A percentile compares a stretch with the other conserved stretches of the same genome.
Evolutionary conservation across 2,113 vertebrate genomes (phyloP).

Genomic region (Lagenorhynchus albirostris): DNA sequence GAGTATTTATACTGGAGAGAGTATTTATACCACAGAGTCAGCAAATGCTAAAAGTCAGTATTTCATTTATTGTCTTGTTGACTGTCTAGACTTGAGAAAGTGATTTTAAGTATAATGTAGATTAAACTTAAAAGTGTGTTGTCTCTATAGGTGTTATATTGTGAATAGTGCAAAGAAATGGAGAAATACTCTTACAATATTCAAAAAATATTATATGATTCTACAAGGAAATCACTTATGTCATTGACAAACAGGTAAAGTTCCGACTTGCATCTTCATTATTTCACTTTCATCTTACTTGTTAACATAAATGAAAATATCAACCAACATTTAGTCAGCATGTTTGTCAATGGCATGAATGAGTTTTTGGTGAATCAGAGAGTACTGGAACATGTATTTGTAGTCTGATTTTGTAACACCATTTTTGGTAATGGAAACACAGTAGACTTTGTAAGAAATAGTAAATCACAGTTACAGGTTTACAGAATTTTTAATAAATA

Average conservation of each 20-base stretch:
- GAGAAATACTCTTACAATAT: background rate
- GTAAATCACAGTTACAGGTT: background rate
- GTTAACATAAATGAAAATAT: background rate
- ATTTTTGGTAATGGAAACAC: background rate
- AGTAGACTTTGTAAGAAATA: background rate
- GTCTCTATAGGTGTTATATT: background rate
- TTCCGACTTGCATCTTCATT: background rate
- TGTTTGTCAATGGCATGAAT: background rate
- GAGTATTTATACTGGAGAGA: background rate
- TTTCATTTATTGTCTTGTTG: background rate
- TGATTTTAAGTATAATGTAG: background rate
- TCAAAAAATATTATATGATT: background rate
- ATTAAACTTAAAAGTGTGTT: background rate
- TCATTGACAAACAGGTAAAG: background rate
- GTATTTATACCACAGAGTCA: background rate
- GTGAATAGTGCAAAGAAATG: background rate
- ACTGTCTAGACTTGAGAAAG: background rate
- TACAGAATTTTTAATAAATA: background rate
- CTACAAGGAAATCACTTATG: background rate
- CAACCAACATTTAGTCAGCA: background rate
- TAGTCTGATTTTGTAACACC: background rate
- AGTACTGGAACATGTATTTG: background rate
- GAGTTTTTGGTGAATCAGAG: slow-evolving; percentile 1
- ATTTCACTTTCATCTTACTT: slow-evolving; percentile 12
- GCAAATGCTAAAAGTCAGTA: background rate